A percentile compares a stretch with the other conserved stretches of the same genome.
phyloP scores from a whole-genome alignment of 2,797 vertebrate genomes.

The Distichodus sexfasciatus region DNA sequence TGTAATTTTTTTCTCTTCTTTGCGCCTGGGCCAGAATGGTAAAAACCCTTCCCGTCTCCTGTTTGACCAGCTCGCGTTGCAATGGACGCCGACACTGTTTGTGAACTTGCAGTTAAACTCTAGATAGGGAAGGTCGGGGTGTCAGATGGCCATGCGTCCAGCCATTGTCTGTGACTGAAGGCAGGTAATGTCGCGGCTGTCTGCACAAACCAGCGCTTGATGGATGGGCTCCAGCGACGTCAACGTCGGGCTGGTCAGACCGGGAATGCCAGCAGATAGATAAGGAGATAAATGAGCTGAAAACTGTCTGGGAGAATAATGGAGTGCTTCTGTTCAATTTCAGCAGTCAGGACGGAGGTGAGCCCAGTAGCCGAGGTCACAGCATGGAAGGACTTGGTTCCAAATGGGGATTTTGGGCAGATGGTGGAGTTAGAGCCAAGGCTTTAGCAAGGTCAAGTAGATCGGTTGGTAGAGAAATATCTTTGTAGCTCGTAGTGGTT shows the following conservation, averaged over 20 bases:
- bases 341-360: constrained; percentile 19
- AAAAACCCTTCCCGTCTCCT: no score
- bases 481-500: no score
- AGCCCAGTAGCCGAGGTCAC: constrained; percentile 20
- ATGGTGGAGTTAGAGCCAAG: not conserved
- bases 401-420: not conserved
- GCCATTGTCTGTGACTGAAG: constrained; percentile 54
- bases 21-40: no score
- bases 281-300: constrained; percentile 41
- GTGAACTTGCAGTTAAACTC: constrained; percentile 63
- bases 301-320: constrained; percentile 42
- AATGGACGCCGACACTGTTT: not conserved
- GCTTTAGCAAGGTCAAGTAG: not conserved
- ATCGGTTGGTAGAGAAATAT: not conserved
- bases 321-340: constrained; percentile 24
- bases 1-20: no score
- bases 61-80: not conserved
- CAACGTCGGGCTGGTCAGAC: constrained; percentile 27
- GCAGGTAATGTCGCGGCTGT: constrained; percentile 34
- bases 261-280: constrained; percentile 39
- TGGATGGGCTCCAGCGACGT: constrained; percentile 41
- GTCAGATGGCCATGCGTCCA: constrained; percentile 37
- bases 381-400: constrained; percentile 18
- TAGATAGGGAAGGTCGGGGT: constrained; percentile 27
- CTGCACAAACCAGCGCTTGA: constrained; percentile 47